Conservation (phyloP, 2,797 vertebrate species). For the Amniataba percoides region DNA sequence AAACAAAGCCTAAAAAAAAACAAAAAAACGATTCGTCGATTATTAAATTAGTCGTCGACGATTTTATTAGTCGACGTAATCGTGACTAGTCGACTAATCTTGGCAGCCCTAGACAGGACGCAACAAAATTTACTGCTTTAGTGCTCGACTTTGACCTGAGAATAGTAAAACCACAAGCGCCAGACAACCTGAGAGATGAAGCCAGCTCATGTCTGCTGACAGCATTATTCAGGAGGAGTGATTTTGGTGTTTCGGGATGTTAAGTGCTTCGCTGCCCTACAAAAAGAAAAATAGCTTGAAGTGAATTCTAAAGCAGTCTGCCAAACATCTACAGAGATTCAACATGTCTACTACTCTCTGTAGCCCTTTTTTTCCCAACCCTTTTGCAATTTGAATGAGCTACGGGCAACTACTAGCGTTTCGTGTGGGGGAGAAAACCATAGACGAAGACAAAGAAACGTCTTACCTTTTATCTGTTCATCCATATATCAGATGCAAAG, state of each 20-base stretch:
- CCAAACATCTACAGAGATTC: slow-evolving; percentile 27
- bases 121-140: not conserved
- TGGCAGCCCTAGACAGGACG: no score
- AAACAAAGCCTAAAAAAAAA: no score
- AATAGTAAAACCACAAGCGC: not conserved
- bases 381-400: slow-evolving; percentile 39
- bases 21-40: no score
- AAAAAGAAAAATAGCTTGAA: not conserved
- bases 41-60: no score
- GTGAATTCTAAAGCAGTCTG: slow-evolving; percentile 10
- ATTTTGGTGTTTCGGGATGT: slow-evolving; percentile 6
- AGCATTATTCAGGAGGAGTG: not conserved
- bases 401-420: not conserved
- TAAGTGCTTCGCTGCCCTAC: slow-evolving; percentile 13
- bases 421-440: not conserved
- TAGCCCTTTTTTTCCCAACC: not conserved
- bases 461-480: not conserved
- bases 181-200: slow-evolving; percentile 16
- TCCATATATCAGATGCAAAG: not conserved
- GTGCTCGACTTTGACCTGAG: not conserved
- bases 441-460: not conserved
- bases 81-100: no score
- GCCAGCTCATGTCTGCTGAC: not conserved
- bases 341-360: not conserved
- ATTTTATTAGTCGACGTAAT: no score